Evolutionary conservation across 2,888 invertebrate species (phyloP), one percentile per base, ranked within the genome.

Genomic region (Drosophila kuntzei): DNA sequence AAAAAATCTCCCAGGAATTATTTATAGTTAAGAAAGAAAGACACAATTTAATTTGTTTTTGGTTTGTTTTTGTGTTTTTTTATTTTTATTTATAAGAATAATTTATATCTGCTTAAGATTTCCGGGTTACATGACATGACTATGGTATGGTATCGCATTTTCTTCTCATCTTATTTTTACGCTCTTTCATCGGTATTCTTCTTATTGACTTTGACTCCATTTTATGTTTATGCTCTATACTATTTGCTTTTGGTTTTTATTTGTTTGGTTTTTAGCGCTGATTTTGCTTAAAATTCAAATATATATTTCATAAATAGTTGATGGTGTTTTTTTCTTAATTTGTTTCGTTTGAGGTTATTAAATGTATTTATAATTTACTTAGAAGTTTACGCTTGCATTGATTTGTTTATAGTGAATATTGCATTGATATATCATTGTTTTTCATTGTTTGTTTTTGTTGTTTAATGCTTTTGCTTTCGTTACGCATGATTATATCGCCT

Each of bases 91-190:
- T 90, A 90, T 90, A 90, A 90, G 90, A 90, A 90, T 90, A 90
- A 90, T 90, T 89, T 90, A 90, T 82, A 89, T 90, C 89, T 91
- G 89, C 87, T 90, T 90, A 91, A 76, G 80, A 77, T 80, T 79
- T 86, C 68, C 69, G 78, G 83, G 66, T 82, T 87, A 87, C 80
- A 90, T 89, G 83, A 82, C 85, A 76, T 82, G 88, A 79, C 88
- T 87, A 88, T 89, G 89, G 87, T 88, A 85, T 88, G 76, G 77
- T 85, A 82, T 85, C 85, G 66, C 78, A 69, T 50, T 57, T 66
- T 53, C n/a, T 12, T 39, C 25, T 60, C 57, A 18, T 47, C 32
- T 39, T 51, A 25, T 27, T 57, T 25, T 36, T 47, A 76, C 61
- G 61, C 61, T 62, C 51, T 22, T 43, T 55, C 14, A 67, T 68